Base-by-base conservation (phyloP, 2,797 vertebrate genomes). In the Manis pentadactyla region DNA sequence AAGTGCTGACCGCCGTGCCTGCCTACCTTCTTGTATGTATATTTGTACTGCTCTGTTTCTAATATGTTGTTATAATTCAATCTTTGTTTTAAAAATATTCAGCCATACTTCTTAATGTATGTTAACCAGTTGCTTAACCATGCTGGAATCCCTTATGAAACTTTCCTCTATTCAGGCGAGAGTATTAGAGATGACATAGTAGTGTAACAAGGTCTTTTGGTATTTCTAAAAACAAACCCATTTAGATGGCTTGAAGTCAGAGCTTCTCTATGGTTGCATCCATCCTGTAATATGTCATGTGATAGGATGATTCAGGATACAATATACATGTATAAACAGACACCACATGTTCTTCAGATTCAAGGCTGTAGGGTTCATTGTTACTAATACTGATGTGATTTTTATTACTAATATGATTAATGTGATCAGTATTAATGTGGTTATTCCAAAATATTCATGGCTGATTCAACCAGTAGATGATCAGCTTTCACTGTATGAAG, bases 141-240 rank as follows among this genome's bases (percentile, higher is more conserved):
- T 87, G 21, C 69, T 59, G 39, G 39, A 86, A 59, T 93, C 49
- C 5, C 21, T 66, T 78, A 51, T 34, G 15, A 53, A 93, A 79
- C 8, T 59, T 79, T 57, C 57, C 39, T 91, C 59, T 51, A 66
- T 84, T 64, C 23, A 15, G 46, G 29, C 49, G 39, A 78, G 51
- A 73, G 29, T 91, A 37, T 66, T 63, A 83, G 63, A 82, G 46
- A 87, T 64, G 53, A 77, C 46, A 55, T 69, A 63, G 12, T 69
- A 55, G 12, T 77, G 42, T 57, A 64, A 61, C 13, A 64, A 74
- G 17, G 18, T 55, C 61, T 90, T 92, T 74, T 31, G 31, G 46
- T 68, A 59, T 82, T 87, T 92, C 90, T 64, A 78, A 94, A 87
- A 93, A 53, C 18, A 91, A 66, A 84, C 19, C 23, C 25, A 68